Evolutionary conservation across 1,140 invertebrate genomes (phyloP), one percentile per base, ranked within the genome.

Genomic region (Calycopis cecrops): DNA sequence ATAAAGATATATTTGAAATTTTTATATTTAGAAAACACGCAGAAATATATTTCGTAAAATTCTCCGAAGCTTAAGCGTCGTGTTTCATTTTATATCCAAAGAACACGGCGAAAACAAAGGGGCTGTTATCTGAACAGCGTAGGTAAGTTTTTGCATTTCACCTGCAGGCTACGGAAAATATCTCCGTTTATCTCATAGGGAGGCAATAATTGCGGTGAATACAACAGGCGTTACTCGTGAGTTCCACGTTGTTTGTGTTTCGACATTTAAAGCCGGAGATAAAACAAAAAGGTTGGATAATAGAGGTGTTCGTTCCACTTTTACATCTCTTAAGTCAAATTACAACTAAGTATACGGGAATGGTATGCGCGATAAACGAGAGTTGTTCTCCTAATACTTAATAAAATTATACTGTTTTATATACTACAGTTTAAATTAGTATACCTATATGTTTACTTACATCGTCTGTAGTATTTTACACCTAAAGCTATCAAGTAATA

Each of bases 191-290:
- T 67, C 64, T 44, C 60, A 60, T 66, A 60, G 62, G 65, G 59
- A 62, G 74, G 65, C 63, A 71, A 77, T 82, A 68, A 79, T 71
- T 71, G 70, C 66, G 62, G 60, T 62, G 50, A 55, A 60, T 60
- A 61, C 61, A 71, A 65, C 57, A 52, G 57, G 59, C 59, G 49
- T 42, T 59, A 64, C 64, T 69, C 52, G 66, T 60, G 73, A 72
- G 65, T 70, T 60, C 62, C 61, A 63, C 65, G 63, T 66, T 57
- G 59, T 61, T 64, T 55, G 57, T 70, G 44, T 67, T 69, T 56
- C 65, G 38, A 55, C 47, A 65, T 65, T 65, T 65, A 47, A 60
- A 66, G 63, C 60, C 62, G 11, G 55, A 69, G 66, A 69, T 71
- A 71, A 71, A 71, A 71, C 69, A 63, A 60, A 64, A 66, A 71